phyloP scores from a whole-genome alignment of 2,797 vertebrate genomes.

The Chloroceryle amazona region DNA sequence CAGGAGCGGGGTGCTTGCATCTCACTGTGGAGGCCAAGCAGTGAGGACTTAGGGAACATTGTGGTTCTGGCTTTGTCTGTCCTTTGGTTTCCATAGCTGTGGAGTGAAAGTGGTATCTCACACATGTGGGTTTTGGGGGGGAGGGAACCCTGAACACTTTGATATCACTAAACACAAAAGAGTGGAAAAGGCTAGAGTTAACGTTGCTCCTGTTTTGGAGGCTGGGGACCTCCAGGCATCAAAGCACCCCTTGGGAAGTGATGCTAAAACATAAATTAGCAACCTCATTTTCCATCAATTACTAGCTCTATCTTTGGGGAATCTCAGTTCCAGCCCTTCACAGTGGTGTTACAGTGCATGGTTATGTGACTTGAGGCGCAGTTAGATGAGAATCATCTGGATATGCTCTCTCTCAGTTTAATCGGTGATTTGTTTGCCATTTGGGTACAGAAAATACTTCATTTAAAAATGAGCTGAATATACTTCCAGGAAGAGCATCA shows the following conservation, averaged over 20 bases:
- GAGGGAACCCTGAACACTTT: background rate
- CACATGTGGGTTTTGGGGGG: background rate
- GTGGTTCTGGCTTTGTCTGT: background rate
- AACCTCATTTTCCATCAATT: background rate
- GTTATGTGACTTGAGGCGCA: slow-evolving; percentile 37
- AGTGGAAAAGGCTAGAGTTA: background rate
- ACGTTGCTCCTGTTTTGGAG: background rate
- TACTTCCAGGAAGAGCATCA: background rate
- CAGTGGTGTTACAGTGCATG: background rate
- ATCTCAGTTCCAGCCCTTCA: background rate
- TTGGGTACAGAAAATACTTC: slow-evolving; percentile 29
- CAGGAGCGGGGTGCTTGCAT: background rate
- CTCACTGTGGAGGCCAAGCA: background rate
- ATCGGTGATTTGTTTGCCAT: slow-evolving; percentile 60
- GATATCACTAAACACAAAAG: background rate
- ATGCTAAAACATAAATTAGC: slow-evolving; percentile 16
- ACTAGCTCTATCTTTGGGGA: background rate
- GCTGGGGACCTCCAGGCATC: background rate
- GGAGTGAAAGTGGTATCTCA: background rate
- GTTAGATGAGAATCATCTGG: slow-evolving; percentile 48
- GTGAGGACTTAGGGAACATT: background rate
- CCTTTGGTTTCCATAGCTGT: background rate
- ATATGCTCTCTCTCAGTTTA: slow-evolving; percentile 32
- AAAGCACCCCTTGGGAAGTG: background rate
- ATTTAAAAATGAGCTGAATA: slow-evolving; percentile 2